Percentiles rank a stretch among this genome's conserved stretches.
phyloP scores from a whole-genome alignment of 1,140 invertebrate species.

The Drosophila grimshawi region DNA sequence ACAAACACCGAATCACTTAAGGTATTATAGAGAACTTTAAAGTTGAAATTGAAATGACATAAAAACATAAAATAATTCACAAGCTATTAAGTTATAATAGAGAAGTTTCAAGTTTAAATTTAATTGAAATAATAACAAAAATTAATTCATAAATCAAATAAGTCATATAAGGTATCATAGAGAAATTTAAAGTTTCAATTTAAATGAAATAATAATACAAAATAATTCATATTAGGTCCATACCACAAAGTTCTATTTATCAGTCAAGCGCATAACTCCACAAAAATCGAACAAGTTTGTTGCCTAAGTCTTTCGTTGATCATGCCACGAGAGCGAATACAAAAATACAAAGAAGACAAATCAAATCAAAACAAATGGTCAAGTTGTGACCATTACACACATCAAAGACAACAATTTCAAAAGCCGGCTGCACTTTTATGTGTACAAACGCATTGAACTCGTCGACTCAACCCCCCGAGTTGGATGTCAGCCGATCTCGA shows the following conservation, averaged over 20 bases:
- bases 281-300: constrained; percentile 55
- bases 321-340: constrained; percentile 29
- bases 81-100: too few species aligned
- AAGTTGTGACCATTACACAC: constrained; percentile 61
- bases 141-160: too few species aligned
- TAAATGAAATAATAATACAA: too few species aligned
- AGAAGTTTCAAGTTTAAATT: too few species aligned
- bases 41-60: too few species aligned
- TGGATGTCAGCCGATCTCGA: constrained; percentile 7
- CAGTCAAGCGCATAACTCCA: background rate
- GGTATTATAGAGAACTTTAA: too few species aligned
- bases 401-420: constrained; percentile 58
- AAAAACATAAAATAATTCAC: too few species aligned
- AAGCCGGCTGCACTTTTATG: constrained; percentile 66
- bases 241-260: background rate
- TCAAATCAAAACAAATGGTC: constrained; percentile 33
- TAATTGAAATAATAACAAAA: too few species aligned
- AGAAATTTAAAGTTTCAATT: too few species aligned
- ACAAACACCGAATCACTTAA: too few species aligned
- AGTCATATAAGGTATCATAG: too few species aligned
- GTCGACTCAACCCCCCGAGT: constrained; percentile 20
- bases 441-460: constrained; percentile 74
- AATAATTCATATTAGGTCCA: too few species aligned
- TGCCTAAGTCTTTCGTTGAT: constrained; percentile 75
- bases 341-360: background rate